phyloP scores from a whole-genome alignment of 2,113 vertebrate genomes.

The Mionectes macconnelli region DNA sequence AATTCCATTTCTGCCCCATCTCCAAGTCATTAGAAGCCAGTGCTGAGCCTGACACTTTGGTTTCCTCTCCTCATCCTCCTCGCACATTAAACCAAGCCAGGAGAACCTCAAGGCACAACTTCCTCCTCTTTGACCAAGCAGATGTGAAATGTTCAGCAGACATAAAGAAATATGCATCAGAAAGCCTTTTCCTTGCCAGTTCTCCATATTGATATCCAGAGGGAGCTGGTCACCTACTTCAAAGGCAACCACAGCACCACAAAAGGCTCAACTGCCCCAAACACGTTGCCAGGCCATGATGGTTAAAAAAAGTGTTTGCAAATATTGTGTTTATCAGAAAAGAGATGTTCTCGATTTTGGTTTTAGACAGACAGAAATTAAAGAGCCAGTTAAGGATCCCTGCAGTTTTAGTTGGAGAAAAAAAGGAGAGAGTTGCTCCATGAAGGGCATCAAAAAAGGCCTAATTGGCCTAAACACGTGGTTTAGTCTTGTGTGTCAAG shows the following conservation, averaged over 20 bases:
- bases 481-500: neutral
- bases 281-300: neutral
- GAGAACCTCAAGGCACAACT: neutral
- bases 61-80: neutral
- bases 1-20: neutral
- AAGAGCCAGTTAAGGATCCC: neutral
- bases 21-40: neutral
- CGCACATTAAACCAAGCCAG: neutral
- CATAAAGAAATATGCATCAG: neutral
- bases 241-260: neutral
- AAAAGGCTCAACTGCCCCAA: neutral
- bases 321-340: neutral
- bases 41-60: neutral
- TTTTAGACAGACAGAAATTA: neutral
- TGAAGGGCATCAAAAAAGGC: neutral
- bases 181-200: neutral
- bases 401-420: neutral
- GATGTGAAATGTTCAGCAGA: neutral
- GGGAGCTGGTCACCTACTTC: neutral
- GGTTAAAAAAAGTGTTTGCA: neutral
- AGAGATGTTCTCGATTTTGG: neutral
- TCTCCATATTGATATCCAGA: neutral
- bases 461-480: neutral
- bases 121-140: neutral
- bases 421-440: neutral